These are phyloP conservation scores for Eupsilia transversa DNA, from an alignment of 2,888 invertebrate genomes.

Conservation along the genomic window DNA sequence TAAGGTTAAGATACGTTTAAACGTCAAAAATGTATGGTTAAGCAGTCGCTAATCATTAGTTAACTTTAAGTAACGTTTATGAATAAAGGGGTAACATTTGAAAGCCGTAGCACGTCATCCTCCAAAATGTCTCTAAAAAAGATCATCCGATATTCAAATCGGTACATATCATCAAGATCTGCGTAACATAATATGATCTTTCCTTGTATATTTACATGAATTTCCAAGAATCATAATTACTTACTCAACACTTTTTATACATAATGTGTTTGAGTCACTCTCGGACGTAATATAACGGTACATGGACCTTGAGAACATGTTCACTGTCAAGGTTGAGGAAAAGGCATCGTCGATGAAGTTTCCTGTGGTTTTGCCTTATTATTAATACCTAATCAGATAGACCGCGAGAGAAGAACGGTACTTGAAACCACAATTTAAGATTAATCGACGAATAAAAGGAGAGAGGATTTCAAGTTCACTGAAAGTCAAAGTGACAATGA, in stretches of 20 bases:
- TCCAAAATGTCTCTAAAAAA: background rate
- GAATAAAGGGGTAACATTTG: too few relatives aligned
- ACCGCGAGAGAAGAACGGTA: slow-evolving; percentile 26
- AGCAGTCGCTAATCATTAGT: too few relatives aligned
- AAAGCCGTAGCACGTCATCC: background rate
- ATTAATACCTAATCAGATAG: slow-evolving; percentile 44
- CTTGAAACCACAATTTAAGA: slow-evolving; percentile 21
- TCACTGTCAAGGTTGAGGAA: slow-evolving; percentile 67
- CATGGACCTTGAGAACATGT: slow-evolving; percentile 58
- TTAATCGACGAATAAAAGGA: background rate
- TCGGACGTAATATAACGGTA: slow-evolving; percentile 63
- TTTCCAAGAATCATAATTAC: slow-evolving; percentile 60
- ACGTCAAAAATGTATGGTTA: too few relatives aligned
- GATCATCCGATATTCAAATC: slow-evolving; percentile 12
- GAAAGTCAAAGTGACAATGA: background rate
- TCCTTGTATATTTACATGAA: slow-evolving; percentile 57
- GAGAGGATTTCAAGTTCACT: slow-evolving; percentile 1
- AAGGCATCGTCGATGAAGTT: slow-evolving; percentile 44
- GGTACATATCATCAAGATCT: slow-evolving; percentile 6
- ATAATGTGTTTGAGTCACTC: slow-evolving; percentile 57
- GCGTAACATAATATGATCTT: slow-evolving; percentile 35
- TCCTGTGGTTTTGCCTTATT: slow-evolving; percentile 50
- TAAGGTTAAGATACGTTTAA: too few relatives aligned
- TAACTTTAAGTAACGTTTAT: too few relatives aligned
- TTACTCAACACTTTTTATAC: slow-evolving; percentile 52